A percentile compares a stretch with the other conserved stretches of the same genome.
phyloP scores from a whole-genome alignment of 2,888 invertebrate species.

The Platypus cylindrus region DNA sequence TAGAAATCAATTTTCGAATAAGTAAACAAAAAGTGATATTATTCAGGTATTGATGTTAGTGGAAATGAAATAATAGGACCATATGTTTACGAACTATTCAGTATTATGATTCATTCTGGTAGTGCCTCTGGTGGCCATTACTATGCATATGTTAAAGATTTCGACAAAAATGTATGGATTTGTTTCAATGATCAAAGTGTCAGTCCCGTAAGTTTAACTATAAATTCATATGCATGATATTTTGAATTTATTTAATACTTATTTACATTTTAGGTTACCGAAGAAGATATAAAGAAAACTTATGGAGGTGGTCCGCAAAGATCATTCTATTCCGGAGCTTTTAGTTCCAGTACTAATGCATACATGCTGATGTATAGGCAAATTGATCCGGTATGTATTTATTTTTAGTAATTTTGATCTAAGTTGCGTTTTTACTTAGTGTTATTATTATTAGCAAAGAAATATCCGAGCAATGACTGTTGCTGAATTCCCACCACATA shows the following conservation, averaged over 20 bases:
- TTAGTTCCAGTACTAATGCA: constrained; percentile 73
- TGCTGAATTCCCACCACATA: constrained; percentile 64
- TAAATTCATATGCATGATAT: background rate
- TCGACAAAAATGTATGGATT: constrained; percentile 63
- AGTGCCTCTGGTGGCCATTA: constrained; percentile 86
- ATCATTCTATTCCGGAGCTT: constrained; percentile 59
- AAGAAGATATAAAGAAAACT: constrained; percentile 69
- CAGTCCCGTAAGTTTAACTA: constrained; percentile 41
- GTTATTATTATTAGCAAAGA: constrained; percentile 26
- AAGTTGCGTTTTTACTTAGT: background rate
- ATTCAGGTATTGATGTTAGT: constrained; percentile 47
- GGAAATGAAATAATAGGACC: constrained; percentile 51
- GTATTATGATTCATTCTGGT: constrained; percentile 86
- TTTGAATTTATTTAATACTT: background rate
- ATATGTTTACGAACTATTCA: constrained; percentile 73
- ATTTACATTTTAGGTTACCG: constrained; percentile 48
- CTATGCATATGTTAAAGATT: constrained; percentile 80
- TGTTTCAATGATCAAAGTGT: constrained; percentile 84
- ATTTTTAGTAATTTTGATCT: background rate
- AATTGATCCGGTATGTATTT: constrained; percentile 38
- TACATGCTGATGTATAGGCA: constrained; percentile 87
- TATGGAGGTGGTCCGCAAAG: constrained; percentile 61
- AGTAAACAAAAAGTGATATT: too few relatives aligned
- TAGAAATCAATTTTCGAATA: too few relatives aligned
- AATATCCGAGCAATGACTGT: constrained; percentile 51